Conservation (phyloP, 2,888 invertebrate genomes). For the Lasioglossum vierecki region DNA sequence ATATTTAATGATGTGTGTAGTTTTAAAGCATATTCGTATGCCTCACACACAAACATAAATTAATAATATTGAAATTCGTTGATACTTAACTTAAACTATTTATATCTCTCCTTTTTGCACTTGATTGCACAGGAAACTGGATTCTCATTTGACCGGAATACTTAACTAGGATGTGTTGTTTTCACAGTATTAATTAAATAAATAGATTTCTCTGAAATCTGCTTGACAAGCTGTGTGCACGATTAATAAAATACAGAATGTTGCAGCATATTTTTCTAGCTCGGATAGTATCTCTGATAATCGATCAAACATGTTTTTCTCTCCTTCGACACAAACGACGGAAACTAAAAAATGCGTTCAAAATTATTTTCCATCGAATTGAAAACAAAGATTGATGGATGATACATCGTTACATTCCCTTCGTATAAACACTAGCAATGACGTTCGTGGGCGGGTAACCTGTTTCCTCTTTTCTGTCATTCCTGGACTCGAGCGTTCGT, state of each 20-base stretch:
- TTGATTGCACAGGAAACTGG: neutral
- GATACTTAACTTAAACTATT: no score
- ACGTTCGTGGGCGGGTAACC: neutral
- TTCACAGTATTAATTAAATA: neutral
- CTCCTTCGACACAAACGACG: neutral
- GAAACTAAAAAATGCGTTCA: neutral
- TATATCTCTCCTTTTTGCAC: neutral
- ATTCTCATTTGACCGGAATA: neutral
- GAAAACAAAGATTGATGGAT: neutral
- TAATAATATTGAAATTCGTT: no score
- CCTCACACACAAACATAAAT: neutral
- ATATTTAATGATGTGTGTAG: neutral
- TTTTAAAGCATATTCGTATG: neutral
- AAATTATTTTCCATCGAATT: neutral
- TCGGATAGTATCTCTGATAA: neutral
- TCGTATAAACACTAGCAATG: neutral
- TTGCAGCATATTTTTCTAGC: neutral
- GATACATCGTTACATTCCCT: neutral
- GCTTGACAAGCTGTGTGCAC: neutral
- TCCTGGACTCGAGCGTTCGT: neutral
- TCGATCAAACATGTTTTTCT: neutral
- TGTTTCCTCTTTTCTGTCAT: slow-evolving; percentile 7
- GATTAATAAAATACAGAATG: neutral
- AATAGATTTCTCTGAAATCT: neutral
- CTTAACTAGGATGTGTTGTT: neutral